These are phyloP conservation scores for Lydus trimaculatus DNA, from an alignment of 2,888 invertebrate species.

Conservation along the genomic window DNA sequence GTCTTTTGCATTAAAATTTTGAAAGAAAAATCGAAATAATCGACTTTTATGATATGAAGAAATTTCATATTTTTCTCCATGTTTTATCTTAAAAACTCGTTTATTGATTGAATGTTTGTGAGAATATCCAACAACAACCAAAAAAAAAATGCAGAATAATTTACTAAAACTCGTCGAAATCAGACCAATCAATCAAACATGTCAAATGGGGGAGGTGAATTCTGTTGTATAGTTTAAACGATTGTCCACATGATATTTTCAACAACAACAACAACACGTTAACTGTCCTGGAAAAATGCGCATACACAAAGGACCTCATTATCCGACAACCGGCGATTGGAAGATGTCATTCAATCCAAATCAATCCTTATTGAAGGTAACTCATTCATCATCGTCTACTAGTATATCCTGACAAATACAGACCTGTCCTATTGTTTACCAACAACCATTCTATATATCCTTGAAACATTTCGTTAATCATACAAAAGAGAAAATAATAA, in stretches of 20 bases:
- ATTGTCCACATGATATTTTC: background rate
- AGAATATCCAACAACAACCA: background rate
- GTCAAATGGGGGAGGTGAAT: background rate
- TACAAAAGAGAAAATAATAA: constrained; percentile 1
- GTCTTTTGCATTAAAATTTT: constrained; percentile 7
- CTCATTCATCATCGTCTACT: constrained; percentile 43
- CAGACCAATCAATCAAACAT: background rate
- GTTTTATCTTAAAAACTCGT: background rate
- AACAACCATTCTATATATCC: constrained; percentile 20
- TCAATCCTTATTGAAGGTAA: constrained; percentile 22
- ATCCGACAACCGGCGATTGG: constrained; percentile 2
- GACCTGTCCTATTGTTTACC: constrained; percentile 41
- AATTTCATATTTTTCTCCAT: background rate
- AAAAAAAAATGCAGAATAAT: background rate
- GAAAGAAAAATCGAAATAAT: background rate
- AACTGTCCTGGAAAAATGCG: background rate
- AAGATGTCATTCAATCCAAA: constrained; percentile 25
- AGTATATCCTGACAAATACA: constrained; percentile 41
- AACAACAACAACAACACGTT: background rate
- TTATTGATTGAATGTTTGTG: background rate
- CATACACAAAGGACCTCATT: constrained; percentile 7
- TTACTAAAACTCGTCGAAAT: background rate
- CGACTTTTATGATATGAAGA: background rate
- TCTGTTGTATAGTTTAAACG: background rate
- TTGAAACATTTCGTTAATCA: constrained; percentile 28